Evolutionary conservation across 2,888 invertebrate genomes (phyloP).

Genomic region (Hedya salicella): DNA sequence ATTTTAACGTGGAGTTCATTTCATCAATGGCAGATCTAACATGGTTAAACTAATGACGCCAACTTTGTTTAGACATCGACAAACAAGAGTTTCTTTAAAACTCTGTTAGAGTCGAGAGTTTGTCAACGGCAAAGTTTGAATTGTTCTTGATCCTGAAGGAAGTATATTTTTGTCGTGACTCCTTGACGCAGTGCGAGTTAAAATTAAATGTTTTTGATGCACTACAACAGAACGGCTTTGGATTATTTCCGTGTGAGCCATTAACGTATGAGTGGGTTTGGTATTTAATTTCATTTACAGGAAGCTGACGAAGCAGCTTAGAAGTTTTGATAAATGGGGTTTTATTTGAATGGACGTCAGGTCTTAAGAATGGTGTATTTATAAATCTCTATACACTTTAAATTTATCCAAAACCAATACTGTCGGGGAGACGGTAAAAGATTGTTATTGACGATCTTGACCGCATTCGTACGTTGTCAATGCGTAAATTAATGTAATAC

Average conservation of each 20-base stretch:
- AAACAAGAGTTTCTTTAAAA: constrained; percentile 9
- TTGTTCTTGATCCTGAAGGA: constrained; percentile 55
- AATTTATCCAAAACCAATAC: background rate
- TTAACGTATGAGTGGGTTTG: constrained; percentile 46
- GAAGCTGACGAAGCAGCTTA: constrained; percentile 32
- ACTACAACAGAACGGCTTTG: constrained; percentile 54
- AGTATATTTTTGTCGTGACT: constrained; percentile 69
- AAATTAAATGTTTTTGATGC: constrained; percentile 78
- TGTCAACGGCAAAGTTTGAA: constrained; percentile 36
- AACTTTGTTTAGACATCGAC: constrained; percentile 18
- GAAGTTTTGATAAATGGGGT: constrained; percentile 45
- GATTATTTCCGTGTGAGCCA: constrained; percentile 48
- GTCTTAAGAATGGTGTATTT: background rate
- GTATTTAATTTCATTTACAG: constrained; percentile 39
- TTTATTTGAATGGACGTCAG: constrained; percentile 35
- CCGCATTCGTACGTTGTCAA: constrained; percentile 32
- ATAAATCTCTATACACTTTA: background rate
- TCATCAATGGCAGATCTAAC: constrained; percentile 25
- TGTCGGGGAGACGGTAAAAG: background rate
- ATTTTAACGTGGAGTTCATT: constrained; percentile 5
- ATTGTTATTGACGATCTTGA: constrained; percentile 20
- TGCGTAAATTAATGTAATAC: constrained; percentile 8
- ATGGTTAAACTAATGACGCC: constrained; percentile 34
- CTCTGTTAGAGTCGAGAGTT: constrained; percentile 21
- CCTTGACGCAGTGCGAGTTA: constrained; percentile 66